phyloP scores from a whole-genome alignment of 2,888 invertebrate genomes.

The Neoascia interrupta region DNA sequence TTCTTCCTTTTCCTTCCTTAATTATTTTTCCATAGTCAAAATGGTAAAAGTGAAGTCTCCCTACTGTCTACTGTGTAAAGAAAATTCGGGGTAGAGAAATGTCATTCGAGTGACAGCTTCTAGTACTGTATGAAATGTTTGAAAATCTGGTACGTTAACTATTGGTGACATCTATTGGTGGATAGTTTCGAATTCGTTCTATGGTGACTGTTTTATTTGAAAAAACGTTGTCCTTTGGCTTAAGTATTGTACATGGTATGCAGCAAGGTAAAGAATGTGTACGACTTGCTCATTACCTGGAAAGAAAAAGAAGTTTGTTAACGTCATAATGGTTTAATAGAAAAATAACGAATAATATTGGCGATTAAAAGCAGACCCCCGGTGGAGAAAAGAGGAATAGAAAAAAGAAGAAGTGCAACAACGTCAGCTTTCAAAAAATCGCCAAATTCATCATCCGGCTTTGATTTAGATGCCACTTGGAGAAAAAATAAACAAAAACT shows the following conservation, averaged over 20 bases:
- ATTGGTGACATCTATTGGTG: slow-evolving; percentile 12
- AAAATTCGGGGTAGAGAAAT: slow-evolving; percentile 4
- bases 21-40: too few species aligned
- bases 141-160: slow-evolving; percentile 9
- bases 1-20: too few species aligned
- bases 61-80: too few species aligned
- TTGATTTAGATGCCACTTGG: too few species aligned
- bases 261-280: slow-evolving; percentile 27
- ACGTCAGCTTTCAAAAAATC: neutral
- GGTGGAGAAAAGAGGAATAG: too few species aligned
- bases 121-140: neutral
- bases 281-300: slow-evolving; percentile 30
- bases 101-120: slow-evolving; percentile 21
- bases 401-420: neutral
- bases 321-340: too few species aligned
- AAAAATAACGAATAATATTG: too few species aligned
- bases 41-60: too few species aligned
- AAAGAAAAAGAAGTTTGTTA: neutral
- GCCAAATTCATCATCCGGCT: too few species aligned
- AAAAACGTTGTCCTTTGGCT: neutral
- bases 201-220: neutral
- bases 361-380: too few species aligned
- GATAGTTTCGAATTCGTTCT: neutral
- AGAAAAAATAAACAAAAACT: too few species aligned
- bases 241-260: slow-evolving; percentile 25